Evolutionary conservation across 2,797 vertebrate genomes (phyloP).

Genomic region (Sternarchorhynchus goeldii): DNA sequence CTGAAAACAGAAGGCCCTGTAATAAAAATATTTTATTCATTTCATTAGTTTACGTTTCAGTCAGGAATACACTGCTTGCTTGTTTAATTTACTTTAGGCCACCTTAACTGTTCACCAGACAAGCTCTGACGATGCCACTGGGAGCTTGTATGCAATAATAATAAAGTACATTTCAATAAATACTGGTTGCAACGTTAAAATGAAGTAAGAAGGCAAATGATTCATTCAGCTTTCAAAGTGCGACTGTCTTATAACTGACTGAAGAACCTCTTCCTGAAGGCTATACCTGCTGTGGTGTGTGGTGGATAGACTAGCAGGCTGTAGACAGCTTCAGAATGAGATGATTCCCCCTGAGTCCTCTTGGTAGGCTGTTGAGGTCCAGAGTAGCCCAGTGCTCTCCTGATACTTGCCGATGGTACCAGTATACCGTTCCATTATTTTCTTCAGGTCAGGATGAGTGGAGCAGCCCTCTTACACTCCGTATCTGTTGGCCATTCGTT

Average conservation of each 20-base stretch:
- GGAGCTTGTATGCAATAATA: not conserved
- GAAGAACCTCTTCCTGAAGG: too few relatives aligned
- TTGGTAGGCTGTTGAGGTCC: too few relatives aligned
- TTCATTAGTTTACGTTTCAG: slow-evolving; percentile 36
- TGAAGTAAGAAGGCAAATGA: not conserved
- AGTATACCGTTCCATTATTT: too few relatives aligned
- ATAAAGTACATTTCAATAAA: not conserved
- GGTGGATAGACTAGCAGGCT: too few relatives aligned
- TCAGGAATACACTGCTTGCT: slow-evolving; percentile 12
- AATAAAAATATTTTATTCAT: slow-evolving; percentile 43
- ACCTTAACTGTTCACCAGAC: not conserved
- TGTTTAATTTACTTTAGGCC: not conserved
- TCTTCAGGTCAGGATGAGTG: too few relatives aligned
- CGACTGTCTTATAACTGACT: not conserved
- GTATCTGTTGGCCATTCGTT: too few relatives aligned
- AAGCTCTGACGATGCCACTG: not conserved
- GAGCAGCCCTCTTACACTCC: not conserved
- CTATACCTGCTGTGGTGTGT: too few relatives aligned
- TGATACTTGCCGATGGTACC: too few relatives aligned
- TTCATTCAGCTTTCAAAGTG: not conserved
- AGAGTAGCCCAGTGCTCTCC: too few relatives aligned
- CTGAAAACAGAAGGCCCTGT: slow-evolving; percentile 23
- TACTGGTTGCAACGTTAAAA: not conserved
- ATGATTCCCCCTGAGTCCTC: too few relatives aligned
- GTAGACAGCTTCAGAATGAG: too few relatives aligned